Conservation (phyloP, 2,888 invertebrate genomes). For the Eupithecia insigniata region DNA sequence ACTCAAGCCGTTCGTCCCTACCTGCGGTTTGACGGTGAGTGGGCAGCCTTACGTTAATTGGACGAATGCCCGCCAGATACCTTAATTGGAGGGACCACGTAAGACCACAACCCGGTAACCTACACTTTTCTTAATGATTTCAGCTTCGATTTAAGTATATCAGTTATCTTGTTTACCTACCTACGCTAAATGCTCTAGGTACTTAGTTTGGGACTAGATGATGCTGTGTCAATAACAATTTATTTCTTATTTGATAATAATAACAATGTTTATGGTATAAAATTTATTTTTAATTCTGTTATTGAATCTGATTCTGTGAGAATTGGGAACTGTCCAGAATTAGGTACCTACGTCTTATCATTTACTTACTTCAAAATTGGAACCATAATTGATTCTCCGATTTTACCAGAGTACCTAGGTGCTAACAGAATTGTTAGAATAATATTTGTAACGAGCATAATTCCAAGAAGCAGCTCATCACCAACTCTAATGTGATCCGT, state of each 20-base stretch:
- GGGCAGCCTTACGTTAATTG: conserved; percentile 8
- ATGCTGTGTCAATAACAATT: no score
- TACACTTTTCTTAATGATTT: conserved; percentile 2
- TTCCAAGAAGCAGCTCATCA: not conserved
- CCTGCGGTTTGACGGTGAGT: conserved; percentile 2
- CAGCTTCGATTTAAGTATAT: not conserved
- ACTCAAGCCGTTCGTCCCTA: not conserved
- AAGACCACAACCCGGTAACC: conserved; percentile 10
- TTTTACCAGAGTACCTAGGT: not conserved
- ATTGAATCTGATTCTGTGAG: no score
- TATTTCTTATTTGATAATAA: no score
- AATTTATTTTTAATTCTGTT: no score
- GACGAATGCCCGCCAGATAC: not conserved
- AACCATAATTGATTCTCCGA: not conserved
- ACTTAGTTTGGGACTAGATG: not conserved
- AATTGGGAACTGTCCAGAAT: not conserved
- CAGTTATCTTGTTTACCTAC: not conserved
- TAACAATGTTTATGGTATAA: no score
- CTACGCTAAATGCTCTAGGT: not conserved
- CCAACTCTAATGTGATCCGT: conserved; percentile 14
- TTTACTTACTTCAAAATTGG: not conserved
- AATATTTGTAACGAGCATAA: not conserved
- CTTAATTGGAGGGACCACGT: conserved; percentile 20
- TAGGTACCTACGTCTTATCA: not conserved
- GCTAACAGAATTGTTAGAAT: not conserved